phyloP scores from a whole-genome alignment of 2,113 vertebrate genomes.

The Saimiri boliviensis region DNA sequence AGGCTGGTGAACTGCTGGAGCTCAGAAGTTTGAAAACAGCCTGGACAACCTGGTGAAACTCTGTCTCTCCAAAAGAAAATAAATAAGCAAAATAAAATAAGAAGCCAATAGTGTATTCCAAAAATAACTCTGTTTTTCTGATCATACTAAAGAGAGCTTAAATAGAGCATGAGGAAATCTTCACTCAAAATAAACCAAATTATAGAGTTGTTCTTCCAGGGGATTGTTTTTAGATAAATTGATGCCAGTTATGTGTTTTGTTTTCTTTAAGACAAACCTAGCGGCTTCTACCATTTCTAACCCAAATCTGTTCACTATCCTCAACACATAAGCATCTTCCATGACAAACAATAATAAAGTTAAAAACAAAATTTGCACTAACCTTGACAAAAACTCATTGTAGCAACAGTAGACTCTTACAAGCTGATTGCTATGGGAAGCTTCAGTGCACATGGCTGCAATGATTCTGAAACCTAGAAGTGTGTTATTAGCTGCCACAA shows the following conservation, averaged over 20 bases:
- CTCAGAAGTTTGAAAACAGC: too few species aligned
- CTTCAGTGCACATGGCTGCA: conserved; percentile 25
- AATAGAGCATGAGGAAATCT: not conserved
- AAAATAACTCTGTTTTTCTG: not conserved
- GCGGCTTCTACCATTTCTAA: not conserved
- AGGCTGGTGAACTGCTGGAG: too few species aligned
- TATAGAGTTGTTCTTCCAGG: not conserved
- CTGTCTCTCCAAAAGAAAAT: too few species aligned
- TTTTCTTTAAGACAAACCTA: not conserved
- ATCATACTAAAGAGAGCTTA: not conserved
- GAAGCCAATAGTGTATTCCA: not conserved
- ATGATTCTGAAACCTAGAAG: conserved; percentile 33
- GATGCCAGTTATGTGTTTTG: not conserved
- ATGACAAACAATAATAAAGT: conserved; percentile 57
- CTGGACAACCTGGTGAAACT: too few species aligned
- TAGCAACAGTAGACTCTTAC: not conserved
- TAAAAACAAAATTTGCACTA: conserved; percentile 37
- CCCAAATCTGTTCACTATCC: not conserved
- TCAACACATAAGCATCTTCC: not conserved
- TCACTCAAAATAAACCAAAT: not conserved
- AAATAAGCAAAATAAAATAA: too few species aligned
- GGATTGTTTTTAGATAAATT: not conserved
- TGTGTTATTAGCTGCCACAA: conserved; percentile 47
- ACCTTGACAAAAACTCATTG: conserved; percentile 52
- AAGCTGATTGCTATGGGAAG: conserved; percentile 34